phyloP scores from a whole-genome alignment of 2,888 invertebrate genomes.

The Callyntrura sp. region DNA sequence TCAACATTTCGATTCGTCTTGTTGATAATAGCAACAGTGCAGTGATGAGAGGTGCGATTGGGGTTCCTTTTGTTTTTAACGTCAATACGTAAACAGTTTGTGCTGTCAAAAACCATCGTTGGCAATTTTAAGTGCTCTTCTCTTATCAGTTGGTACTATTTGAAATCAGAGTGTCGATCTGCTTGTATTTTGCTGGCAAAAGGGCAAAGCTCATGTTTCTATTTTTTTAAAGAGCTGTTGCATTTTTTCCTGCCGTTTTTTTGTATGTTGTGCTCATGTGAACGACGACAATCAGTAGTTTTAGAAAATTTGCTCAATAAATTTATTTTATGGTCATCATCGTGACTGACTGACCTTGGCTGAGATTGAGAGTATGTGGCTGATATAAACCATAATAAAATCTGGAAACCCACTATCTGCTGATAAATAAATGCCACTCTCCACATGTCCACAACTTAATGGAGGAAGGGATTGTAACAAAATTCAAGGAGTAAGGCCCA shows the following conservation, averaged over 20 bases:
- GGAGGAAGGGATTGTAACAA: background rate
- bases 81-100: background rate
- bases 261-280: background rate
- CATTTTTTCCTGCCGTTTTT: background rate
- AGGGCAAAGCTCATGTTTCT: background rate
- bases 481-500: background rate
- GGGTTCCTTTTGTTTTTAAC: constrained; percentile 35
- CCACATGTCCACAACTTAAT: background rate
- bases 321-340: background rate
- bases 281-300: background rate
- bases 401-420: background rate
- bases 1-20: constrained; percentile 72
- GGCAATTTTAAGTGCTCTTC: background rate
- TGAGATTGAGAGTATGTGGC: background rate
- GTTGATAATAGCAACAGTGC: constrained; percentile 4
- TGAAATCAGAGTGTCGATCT: background rate
- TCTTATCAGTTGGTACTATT: background rate
- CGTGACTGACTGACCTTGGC: constrained; percentile 9
- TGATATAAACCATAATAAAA: background rate
- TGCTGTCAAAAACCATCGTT: background rate
- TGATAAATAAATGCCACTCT: background rate
- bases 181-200: background rate
- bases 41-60: constrained; percentile 23
- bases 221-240: background rate
- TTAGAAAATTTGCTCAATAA: constrained; percentile 29